Conservation (phyloP, 2,797 vertebrate genomes). For the Sardinella longiceps region DNA sequence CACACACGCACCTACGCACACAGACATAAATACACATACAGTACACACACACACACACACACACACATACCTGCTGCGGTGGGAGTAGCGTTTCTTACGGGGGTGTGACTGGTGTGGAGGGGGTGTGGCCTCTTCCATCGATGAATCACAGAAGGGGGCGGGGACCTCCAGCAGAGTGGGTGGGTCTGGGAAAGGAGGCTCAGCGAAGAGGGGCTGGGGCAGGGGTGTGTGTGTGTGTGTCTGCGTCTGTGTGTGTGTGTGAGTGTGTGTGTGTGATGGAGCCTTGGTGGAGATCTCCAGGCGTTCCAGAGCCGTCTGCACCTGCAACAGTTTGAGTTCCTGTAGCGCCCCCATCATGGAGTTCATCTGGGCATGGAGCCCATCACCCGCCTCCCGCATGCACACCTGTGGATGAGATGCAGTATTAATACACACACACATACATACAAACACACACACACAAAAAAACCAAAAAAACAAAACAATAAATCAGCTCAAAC, state of each 20-base stretch:
- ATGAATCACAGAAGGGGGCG: conserved; percentile 45
- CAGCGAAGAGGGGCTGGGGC: neutral
- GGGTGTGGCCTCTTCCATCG: conserved; percentile 35
- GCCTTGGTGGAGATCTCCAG: conserved; percentile 59
- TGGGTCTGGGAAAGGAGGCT: neutral
- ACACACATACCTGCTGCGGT: no score
- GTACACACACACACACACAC: no score
- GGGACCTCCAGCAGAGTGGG: conserved; percentile 40
- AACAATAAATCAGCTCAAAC: no score
- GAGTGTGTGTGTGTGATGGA: conserved; percentile 51
- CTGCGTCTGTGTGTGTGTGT: neutral
- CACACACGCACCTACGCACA: no score
- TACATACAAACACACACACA: neutral
- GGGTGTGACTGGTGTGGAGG: conserved; percentile 5
- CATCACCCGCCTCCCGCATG: conserved; percentile 75
- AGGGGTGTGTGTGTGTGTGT: conserved; percentile 20
- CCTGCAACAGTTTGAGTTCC: conserved; percentile 75
- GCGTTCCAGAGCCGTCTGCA: conserved; percentile 54
- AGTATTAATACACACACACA: neutral
- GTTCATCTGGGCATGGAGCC: conserved; percentile 78
- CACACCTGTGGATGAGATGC: conserved; percentile 71
- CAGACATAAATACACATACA: no score
- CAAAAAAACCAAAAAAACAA: no score
- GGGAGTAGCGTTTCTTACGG: neutral
- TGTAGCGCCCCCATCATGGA: conserved; percentile 82